Base-by-base conservation (phyloP, 2,797 vertebrate genomes). In the Sebastes iracundus region DNA sequence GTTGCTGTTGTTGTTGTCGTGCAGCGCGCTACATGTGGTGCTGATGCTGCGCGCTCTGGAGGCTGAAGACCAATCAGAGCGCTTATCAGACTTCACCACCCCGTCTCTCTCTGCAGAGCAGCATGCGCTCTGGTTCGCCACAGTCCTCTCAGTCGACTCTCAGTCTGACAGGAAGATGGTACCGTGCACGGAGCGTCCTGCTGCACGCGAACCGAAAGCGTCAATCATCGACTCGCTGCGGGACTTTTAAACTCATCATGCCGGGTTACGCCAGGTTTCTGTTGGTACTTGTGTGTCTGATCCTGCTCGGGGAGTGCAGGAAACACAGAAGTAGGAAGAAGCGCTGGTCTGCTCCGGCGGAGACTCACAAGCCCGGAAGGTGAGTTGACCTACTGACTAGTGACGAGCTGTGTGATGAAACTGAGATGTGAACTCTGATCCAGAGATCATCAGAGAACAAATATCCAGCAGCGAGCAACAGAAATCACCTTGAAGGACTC, bases 281-380 rank as follows among this genome's bases (percentile, higher is more conserved):
- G 79, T 87, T 97, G 20, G 69, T 98, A 6, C 84, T 97, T 12
- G 77, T 97, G 72, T 97, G 95, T 74, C 61, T 97, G 73, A 68
- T 93, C 49, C 86, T 96, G 78, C 83, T 96, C 3, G 96, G 85
- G 65, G 97, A 97, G 55, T 96, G 96, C 90, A 94, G 92, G 74
- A 97, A 94, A 61, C 94, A 95, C 86, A 95, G 91, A 89, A 96
- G 95, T 87, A 92, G 95, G 85, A 96, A 89, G 79, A 97, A 92
- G 91, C 95, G 96, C 58, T 97, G 97, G 97, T 94, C 96, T 0
- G 91, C 89, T 30, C 95, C 96, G 60, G 78, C 92, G 81, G 96
- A 97, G 71, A 79, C 87, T 18, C 94, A 94, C 79, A 97, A 95
- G 84, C 89, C 90, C 2, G 93, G 95, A 66, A 96, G 93, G 98